phyloP scores from a whole-genome alignment of 2,888 invertebrate species.

The Agrilus cyanescens region DNA sequence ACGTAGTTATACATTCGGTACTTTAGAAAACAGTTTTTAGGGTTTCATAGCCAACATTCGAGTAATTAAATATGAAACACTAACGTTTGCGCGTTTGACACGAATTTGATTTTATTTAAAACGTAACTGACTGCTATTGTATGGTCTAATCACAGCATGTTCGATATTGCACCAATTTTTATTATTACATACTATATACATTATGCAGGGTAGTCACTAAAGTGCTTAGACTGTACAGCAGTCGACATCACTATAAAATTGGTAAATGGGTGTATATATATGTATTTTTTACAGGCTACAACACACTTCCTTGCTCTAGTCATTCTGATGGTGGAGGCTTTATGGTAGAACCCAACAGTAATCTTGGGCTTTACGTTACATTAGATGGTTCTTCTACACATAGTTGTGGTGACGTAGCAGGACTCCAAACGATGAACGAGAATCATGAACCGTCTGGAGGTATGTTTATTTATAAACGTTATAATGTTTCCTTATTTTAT shows the following conservation, averaged over 20 bases:
- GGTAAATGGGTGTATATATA: background rate
- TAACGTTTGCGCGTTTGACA: no score
- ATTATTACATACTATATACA: constrained; percentile 10
- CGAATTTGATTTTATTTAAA: no score
- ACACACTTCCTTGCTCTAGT: constrained; percentile 73
- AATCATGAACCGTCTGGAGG: constrained; percentile 45
- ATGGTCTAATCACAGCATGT: background rate
- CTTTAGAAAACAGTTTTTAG: background rate
- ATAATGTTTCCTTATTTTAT: background rate
- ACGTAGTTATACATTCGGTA: background rate
- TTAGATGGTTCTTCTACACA: constrained; percentile 29
- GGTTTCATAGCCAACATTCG: background rate
- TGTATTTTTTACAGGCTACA: constrained; percentile 52
- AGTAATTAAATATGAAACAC: no score
- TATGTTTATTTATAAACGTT: constrained; percentile 7
- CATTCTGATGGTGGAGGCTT: constrained; percentile 52
- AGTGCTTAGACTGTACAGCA: constrained; percentile 1
- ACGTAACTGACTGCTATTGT: no score
- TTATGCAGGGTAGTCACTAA: background rate
- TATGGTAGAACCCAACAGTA: constrained; percentile 32
- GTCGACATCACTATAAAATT: background rate
- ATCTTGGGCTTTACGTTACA: constrained; percentile 30
- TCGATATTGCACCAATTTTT: background rate
- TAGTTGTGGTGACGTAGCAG: constrained; percentile 34
- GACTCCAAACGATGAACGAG: constrained; percentile 57